A percentile compares a stretch with the other conserved stretches of the same genome.
Conservation (phyloP, 1,140 invertebrate species). For the Papilio polytes region DNA sequence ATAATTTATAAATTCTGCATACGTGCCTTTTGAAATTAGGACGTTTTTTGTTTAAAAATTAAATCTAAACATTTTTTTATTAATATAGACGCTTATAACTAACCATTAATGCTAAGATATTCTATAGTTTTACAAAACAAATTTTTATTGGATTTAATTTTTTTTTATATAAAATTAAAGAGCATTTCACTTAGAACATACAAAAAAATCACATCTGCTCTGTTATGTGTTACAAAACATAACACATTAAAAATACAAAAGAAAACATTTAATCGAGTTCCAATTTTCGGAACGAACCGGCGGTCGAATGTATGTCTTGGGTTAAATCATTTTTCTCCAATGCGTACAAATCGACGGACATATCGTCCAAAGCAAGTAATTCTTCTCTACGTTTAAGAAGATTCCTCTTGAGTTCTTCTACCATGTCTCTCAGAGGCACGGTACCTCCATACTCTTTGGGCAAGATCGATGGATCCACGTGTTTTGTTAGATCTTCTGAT, state of each 20-base stretch:
- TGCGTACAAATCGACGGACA: constrained; percentile 89
- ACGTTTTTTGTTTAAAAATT: neutral
- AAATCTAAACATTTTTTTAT: neutral
- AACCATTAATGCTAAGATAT: neutral
- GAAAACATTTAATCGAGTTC: constrained; percentile 88
- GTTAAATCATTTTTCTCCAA: constrained; percentile 86
- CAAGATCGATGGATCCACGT: constrained; percentile 89
- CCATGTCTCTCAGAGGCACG: constrained; percentile 91
- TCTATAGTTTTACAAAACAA: neutral
- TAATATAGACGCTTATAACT: neutral
- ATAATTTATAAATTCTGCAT: neutral
- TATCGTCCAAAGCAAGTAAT: constrained; percentile 90
- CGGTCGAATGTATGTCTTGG: constrained; percentile 87
- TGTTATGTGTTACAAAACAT: neutral
- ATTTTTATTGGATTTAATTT: neutral
- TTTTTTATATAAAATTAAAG: constrained; percentile 12
- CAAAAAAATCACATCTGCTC: constrained; percentile 19
- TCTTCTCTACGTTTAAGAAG: constrained; percentile 86
- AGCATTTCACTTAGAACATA: neutral
- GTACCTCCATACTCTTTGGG: constrained; percentile 94
- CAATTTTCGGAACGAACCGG: constrained; percentile 92
- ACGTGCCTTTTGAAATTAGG: neutral
- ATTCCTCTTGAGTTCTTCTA: constrained; percentile 88
- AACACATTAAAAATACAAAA: neutral
- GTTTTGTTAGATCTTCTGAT: constrained; percentile 87